Evolutionary conservation across 2,888 invertebrate genomes (phyloP).

Genomic region (Caenorhabditis wallacei): DNA sequence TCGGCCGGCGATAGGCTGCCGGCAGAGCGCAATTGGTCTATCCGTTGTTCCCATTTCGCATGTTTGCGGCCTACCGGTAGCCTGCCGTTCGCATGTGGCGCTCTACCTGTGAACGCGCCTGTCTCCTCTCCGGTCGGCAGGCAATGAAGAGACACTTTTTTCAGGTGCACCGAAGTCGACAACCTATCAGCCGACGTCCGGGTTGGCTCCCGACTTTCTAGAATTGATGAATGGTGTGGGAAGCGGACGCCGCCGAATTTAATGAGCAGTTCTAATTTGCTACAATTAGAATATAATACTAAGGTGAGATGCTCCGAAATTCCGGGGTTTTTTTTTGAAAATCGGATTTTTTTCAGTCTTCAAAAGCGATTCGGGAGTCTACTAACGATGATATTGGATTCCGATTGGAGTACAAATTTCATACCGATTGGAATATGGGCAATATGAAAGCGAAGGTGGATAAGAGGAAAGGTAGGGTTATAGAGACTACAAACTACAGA

Average conservation of each 20-base stretch:
- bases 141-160: slow-evolving; percentile 27
- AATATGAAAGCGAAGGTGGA: slow-evolving; percentile 73
- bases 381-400: slow-evolving; percentile 69
- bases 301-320: no score
- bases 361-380: slow-evolving; percentile 66
- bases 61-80: no score
- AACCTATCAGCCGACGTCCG: slow-evolving; percentile 87
- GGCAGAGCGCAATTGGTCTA: no score
- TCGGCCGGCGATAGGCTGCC: no score
- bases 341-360: slow-evolving; percentile 45
- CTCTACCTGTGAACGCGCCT: no score
- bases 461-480: slow-evolving; percentile 66
- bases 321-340: neutral
- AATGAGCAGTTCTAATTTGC: slow-evolving; percentile 93
- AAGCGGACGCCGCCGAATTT: slow-evolving; percentile 90
- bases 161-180: slow-evolving; percentile 88
- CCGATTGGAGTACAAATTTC: slow-evolving; percentile 72
- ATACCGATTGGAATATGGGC: slow-evolving; percentile 74
- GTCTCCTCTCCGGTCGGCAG: no score
- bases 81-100: no score
- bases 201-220: slow-evolving; percentile 90
- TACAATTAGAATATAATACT: slow-evolving; percentile 90
- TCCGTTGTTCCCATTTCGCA: no score
- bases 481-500: neutral
- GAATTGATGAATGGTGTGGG: slow-evolving; percentile 93